Percentiles rank a stretch among this genome's conserved stretches.
These are phyloP conservation scores for Pheosia tremula DNA, from an alignment of 2,888 invertebrate genomes.

Conservation along the genomic window DNA sequence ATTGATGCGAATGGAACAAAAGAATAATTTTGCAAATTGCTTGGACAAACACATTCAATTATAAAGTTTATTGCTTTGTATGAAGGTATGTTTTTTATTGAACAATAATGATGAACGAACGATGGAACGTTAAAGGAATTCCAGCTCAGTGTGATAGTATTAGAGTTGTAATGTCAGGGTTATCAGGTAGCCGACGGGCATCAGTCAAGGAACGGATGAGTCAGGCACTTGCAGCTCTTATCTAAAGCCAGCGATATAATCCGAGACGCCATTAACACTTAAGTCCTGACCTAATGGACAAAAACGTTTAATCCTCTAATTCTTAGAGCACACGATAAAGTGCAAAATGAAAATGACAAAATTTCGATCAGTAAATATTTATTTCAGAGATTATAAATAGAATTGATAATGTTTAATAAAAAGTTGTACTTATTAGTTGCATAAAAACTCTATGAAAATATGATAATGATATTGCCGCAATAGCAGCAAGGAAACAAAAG, in stretches of 20 bases:
- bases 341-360: constrained; percentile 55
- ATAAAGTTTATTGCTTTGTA: constrained; percentile 22
- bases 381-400: not conserved
- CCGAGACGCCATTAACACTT: constrained; percentile 80
- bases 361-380: constrained; percentile 37
- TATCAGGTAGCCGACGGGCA: constrained; percentile 71
- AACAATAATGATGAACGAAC: constrained; percentile 6
- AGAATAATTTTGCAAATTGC: constrained; percentile 40
- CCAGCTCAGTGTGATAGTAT: constrained; percentile 42
- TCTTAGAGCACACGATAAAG: constrained; percentile 62
- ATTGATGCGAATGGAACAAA: constrained; percentile 36
- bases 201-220: constrained; percentile 67
- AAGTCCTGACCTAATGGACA: constrained; percentile 77
- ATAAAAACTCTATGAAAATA: not conserved
- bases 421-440: not conserved
- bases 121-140: constrained; percentile 30
- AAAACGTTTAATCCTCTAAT: constrained; percentile 77
- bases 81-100: constrained; percentile 16
- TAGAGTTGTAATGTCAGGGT: constrained; percentile 46
- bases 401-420: not conserved
- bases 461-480: not conserved
- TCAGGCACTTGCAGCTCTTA: constrained; percentile 64
- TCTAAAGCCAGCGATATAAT: constrained; percentile 68
- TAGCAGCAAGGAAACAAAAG: not conserved
- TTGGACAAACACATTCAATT: constrained; percentile 24